Conservation (phyloP, 2,113 vertebrate species). For the Gambusia holbrooki region DNA sequence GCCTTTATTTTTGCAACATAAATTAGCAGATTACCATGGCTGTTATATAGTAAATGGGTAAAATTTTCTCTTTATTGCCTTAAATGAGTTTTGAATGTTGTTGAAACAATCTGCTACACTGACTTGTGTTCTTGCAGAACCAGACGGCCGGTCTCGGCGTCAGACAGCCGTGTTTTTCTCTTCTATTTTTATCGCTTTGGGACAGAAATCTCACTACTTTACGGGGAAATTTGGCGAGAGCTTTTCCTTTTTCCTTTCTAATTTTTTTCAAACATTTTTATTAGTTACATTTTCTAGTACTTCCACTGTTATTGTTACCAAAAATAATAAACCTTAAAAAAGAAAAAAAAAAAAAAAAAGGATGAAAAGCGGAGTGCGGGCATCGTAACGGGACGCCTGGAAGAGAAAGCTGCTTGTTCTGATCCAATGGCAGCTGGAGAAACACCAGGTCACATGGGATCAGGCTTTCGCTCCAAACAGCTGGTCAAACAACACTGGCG, state of each 20-base stretch:
- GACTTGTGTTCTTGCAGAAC: background rate
- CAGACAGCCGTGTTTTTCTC: background rate
- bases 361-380: conserved; percentile 20
- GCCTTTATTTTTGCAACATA: too few relatives aligned
- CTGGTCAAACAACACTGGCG: conserved; percentile 78
- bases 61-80: background rate
- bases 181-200: background rate
- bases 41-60: background rate
- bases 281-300: conserved; percentile 2
- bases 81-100: too few relatives aligned
- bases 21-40: too few relatives aligned
- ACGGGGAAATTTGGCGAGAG: too few relatives aligned
- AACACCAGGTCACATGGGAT: conserved; percentile 79
- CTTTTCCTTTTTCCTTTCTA: too few relatives aligned
- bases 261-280: background rate
- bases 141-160: background rate
- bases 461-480: conserved; percentile 80
- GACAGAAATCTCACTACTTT: background rate
- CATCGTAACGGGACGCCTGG: conserved; percentile 30
- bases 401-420: conserved; percentile 62
- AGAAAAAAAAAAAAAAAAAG: conserved; percentile 37
- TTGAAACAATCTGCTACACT: background rate
- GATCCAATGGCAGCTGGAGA: conserved; percentile 82
- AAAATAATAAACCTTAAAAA: conserved; percentile 39
- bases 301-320: conserved; percentile 17